Base-by-base conservation (phyloP, 2,888 invertebrate species). In the Lepetodrilus schrolli region DNA sequence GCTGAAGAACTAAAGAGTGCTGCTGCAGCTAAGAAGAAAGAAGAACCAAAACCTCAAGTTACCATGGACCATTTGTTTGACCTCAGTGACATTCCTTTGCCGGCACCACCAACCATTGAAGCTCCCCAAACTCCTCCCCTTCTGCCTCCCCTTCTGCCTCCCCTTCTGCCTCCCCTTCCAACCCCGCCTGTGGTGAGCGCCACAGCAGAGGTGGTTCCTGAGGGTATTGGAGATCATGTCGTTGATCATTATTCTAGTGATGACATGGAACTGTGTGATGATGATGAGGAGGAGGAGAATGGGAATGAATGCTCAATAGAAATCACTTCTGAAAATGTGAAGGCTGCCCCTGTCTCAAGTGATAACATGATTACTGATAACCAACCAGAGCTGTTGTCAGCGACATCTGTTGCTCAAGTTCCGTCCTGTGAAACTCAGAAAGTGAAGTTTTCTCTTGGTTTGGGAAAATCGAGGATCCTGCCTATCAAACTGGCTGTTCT, bases 21-120 rank as follows among this genome's bases (percentile, higher is more conserved):
- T n/a, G 78, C 76, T 68, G 20, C 78, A 7, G 76, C 77, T 37
- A 77, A 77, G 48, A 80, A 80, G 74, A 76, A 77, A 48, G 78
- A 78, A 47, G 47, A 72, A 2, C 36, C 43, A 7, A 43, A 43
- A 8, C 43, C 43, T 17, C n/a, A 0, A 43, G 17, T 8, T 17
- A 17, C 17, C 34, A 10, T 30, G 26, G 58, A 58, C 17, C 58
- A 58, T 58, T 7, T 58, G 3, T 26, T 58, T 21, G 58, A 58
- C 34, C 58, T 58, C 30, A 58, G 30, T 58, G 58, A 58, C 34
- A 58, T 58, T 58, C 58, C 58, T 26, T 34, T 58, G n/a, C 58
- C 58, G 26, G 58, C 17, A 48, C 17, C 21, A 21, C 48, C 48
- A n/a, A 48, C 20, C 21, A 20, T 21, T 20, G 48, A 48, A 2